Base-by-base conservation (phyloP, 2,113 vertebrate species). In the Pipa parva region DNA sequence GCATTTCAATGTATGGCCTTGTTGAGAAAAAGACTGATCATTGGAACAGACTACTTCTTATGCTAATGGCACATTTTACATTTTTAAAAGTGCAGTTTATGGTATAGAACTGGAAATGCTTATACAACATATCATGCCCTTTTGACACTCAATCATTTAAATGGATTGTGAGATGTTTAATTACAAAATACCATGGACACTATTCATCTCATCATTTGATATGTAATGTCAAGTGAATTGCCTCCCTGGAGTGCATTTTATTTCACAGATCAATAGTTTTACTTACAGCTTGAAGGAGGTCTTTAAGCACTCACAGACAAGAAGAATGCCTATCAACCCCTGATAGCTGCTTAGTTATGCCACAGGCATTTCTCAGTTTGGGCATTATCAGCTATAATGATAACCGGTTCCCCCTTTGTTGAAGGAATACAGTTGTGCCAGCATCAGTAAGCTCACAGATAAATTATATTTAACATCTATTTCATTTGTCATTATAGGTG, bases 211-310 rank as follows among this genome's bases (percentile, higher is more conserved):
- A 89, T 95, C 90, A 94, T 94, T 92, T 95, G 92, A 92, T 92
- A 90, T 91, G 88, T 87, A 92, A 91, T 78, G 86, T 93, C 92
- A 94, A 92, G 87, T 92, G 91, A 93, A 93, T 93, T 88, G 84
- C 83, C 80, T 95, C 92, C 91, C 94, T 82, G 84, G 92, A 88
- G 92, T 90, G 81, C 80, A 71, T 80, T 90, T 85, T 87, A 84
- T 90, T 95, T 95, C 92, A 91, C 89, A 95, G 94, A 97, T 96
- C 95, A 95, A 95, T 97, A 92, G 89, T 88, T 95, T 93, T 89
- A 87, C 81, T 86, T 88, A 82, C 85, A 84, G 85, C 89, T 91
- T 86, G 81, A 89, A 91, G 84, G 77, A 82, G 78, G 84, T 83
- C 84, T 90, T 86, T 88, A 89, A 83, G 81, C 61, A 72, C 78